phyloP scores from a whole-genome alignment of 2,888 invertebrate species.

The Ormyrus nitidulus region DNA sequence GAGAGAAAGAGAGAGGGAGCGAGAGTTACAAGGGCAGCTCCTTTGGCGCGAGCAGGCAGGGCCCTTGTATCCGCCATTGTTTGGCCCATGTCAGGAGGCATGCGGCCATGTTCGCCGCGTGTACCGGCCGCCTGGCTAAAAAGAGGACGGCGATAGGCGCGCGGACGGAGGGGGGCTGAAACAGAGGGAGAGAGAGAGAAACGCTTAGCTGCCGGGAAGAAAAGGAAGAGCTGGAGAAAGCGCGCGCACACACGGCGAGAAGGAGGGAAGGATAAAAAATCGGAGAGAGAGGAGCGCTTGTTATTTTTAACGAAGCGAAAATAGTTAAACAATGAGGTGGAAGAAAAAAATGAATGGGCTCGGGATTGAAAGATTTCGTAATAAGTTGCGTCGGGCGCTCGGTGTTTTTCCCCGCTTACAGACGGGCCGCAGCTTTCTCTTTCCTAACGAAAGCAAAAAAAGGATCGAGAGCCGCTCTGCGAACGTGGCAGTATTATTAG shows the following conservation, averaged over 20 bases:
- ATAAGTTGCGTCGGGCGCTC: no score
- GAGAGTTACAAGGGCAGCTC: neutral
- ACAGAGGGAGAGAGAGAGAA: slow-evolving; percentile 40
- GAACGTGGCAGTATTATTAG: slow-evolving; percentile 6
- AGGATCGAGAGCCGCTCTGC: slow-evolving; percentile 1
- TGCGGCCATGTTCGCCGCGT: slow-evolving; percentile 72
- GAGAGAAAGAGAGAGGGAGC: neutral
- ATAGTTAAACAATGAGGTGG: no score
- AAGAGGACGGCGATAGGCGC: slow-evolving; percentile 66
- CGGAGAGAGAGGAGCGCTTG: no score
- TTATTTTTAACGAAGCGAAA: no score
- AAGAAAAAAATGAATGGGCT: no score
- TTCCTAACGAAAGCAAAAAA: neutral
- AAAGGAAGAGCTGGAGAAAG: neutral
- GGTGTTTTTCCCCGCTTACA: no score
- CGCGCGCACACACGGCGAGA: no score
- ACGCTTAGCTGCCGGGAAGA: slow-evolving; percentile 34
- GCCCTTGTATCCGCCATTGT: slow-evolving; percentile 73
- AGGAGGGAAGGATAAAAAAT: no score
- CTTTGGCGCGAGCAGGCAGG: slow-evolving; percentile 41
- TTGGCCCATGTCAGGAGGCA: slow-evolving; percentile 70
- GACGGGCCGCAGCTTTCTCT: no score
- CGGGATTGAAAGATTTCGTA: no score
- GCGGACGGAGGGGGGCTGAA: slow-evolving; percentile 49
- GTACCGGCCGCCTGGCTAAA: slow-evolving; percentile 67